Evolutionary conservation across 2,888 invertebrate species (phyloP), one percentile per base, ranked within the genome.

Genomic region (Hirtodrosophila histrioides): DNA sequence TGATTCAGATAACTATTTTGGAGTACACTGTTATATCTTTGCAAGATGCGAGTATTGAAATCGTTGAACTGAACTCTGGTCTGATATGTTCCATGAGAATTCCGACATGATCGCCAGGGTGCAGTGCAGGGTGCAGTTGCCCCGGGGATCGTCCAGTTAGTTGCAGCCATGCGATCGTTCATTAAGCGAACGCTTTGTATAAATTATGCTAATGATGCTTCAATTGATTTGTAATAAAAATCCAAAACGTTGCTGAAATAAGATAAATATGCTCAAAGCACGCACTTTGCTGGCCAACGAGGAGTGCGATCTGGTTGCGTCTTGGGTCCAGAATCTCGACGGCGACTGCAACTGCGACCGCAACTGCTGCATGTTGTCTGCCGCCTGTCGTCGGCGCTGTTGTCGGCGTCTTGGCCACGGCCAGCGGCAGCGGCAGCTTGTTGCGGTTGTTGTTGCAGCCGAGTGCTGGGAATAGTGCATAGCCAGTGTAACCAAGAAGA

Each of bases 161-260:
- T 35, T 41, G 37, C 35, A 40, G 39, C 64, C 68, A 64, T 71
- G 69, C 65, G 67, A 76, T 68, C 80, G 88, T 90, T 91, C 91
- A 91, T 91, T 91, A 91, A 91, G 88, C 86, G 88, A 90, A 85
- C 91, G 90, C 91, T 91, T 91, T 91, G 91, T 91, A 91, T 91
- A 91, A 91, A 91, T 91, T 91, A 91, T 91, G 91, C 91, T 91
- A 91, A 91, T 91, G 91, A 91, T 88, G 89, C 90, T 91, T 90
- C 91, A 91, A 91, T 91, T 91, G 91, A 91, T 91, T 91, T 91
- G 91, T 91, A 91, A 91, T 91, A 91, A 91, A 91, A 91, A 90
- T 91, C 88, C 89, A 88, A 71, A 88, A 83, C 88, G 84, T 72
- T 82, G 78, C 75, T 71, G 69, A 78, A 85, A 76, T 80, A 91